phyloP scores from a whole-genome alignment of 2,888 invertebrate genomes.

The Dilophus febrilis region DNA sequence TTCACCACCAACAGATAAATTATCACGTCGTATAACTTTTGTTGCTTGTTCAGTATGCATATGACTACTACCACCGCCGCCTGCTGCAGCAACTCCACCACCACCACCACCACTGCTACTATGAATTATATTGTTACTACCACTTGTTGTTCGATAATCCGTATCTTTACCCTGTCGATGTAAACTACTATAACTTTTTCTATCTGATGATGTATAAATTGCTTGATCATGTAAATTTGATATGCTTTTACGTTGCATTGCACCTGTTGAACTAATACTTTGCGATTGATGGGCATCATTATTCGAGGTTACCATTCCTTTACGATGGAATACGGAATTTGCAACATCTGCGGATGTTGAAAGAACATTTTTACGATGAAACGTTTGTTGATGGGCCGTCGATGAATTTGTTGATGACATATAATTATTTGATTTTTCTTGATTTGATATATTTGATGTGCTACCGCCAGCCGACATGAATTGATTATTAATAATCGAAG shows the following conservation, averaged over 20 bases:
- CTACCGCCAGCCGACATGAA: too few species aligned
- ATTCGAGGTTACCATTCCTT: slow-evolving; percentile 37
- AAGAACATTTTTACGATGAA: slow-evolving; percentile 59
- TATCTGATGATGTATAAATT: slow-evolving; percentile 49
- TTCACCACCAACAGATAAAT: slow-evolving; percentile 51
- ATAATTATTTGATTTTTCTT: neutral
- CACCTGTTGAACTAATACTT: slow-evolving; percentile 44
- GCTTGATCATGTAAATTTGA: slow-evolving; percentile 60
- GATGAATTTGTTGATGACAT: neutral
- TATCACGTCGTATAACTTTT: slow-evolving; percentile 43
- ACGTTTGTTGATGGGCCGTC: slow-evolving; percentile 19
- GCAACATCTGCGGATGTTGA: slow-evolving; percentile 55
- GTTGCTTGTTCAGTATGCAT: slow-evolving; percentile 41
- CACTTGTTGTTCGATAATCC: slow-evolving; percentile 29
- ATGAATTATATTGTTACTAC: slow-evolving; percentile 28
- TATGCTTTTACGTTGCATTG: slow-evolving; percentile 65
- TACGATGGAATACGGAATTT: slow-evolving; percentile 64
- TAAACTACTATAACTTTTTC: slow-evolving; percentile 62
- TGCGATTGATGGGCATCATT: slow-evolving; percentile 54
- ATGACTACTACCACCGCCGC: slow-evolving; percentile 32
- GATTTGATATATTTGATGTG: neutral
- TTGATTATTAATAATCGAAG: too few species aligned
- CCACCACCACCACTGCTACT: slow-evolving; percentile 33
- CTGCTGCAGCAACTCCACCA: slow-evolving; percentile 29
- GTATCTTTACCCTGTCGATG: slow-evolving; percentile 50